These are phyloP conservation scores for Gymnothorax javanicus DNA, from an alignment of 2,797 vertebrate species.

Conservation along the genomic window DNA sequence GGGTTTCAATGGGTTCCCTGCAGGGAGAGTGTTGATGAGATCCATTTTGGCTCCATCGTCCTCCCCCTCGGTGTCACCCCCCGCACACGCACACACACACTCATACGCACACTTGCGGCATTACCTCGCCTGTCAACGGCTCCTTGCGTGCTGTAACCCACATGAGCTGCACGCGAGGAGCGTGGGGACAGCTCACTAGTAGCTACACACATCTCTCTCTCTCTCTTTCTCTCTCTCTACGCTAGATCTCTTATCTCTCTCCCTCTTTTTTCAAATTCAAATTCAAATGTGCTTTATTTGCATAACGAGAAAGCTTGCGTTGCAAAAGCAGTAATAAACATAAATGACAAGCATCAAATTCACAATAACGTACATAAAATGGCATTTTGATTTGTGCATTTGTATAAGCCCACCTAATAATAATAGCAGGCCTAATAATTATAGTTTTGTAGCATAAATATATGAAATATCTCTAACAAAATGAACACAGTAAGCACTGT, in stretches of 20 bases:
- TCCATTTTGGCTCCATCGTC: conserved; percentile 10
- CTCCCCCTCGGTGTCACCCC: not conserved
- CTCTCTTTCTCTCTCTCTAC: not conserved
- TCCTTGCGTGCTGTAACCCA: not conserved
- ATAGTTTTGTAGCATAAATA: too few species aligned
- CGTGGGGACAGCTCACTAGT: not conserved
- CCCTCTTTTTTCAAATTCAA: not conserved
- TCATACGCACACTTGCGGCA: not conserved
- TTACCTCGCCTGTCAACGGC: conserved; percentile 6
- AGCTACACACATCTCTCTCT: not conserved
- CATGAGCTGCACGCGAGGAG: not conserved
- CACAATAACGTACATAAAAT: too few species aligned
- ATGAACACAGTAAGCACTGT: too few species aligned
- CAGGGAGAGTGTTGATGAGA: conserved; percentile 20
- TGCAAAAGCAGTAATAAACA: too few species aligned
- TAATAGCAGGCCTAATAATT: too few species aligned
- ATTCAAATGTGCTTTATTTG: too few species aligned
- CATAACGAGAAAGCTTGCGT: too few species aligned
- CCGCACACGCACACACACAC: not conserved
- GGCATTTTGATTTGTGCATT: too few species aligned
- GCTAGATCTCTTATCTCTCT: not conserved
- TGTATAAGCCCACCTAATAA: too few species aligned
- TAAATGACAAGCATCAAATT: too few species aligned
- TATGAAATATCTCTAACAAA: too few species aligned
- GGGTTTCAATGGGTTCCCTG: not conserved